These are phyloP conservation scores for Apostichopus parvimensis DNA, from an alignment of 35 echinoderm and acorn worm species.

Conservation along the genomic window DNA sequence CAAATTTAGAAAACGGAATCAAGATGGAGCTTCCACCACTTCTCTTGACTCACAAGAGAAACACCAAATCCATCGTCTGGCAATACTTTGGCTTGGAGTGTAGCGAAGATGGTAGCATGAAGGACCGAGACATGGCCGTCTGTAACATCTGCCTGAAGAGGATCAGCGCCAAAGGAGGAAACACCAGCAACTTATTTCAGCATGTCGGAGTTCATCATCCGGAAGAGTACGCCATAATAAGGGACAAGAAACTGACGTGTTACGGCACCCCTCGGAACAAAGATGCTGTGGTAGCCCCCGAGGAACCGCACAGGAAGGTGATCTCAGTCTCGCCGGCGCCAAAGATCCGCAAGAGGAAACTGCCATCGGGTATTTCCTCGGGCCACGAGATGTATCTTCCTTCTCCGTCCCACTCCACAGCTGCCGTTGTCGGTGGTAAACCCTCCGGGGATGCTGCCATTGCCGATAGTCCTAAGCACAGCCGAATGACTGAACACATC, in stretches of 20 bases:
- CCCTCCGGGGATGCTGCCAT: neutral
- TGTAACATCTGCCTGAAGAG: conserved; percentile 47
- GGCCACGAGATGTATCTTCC: neutral
- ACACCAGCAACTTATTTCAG: conserved; percentile 53
- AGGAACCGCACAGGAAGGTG: conserved; percentile 6
- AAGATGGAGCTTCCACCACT: conserved; percentile 29
- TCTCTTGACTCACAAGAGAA: conserved; percentile 22
- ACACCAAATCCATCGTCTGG: conserved; percentile 57
- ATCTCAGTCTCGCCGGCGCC: conserved; percentile 31
- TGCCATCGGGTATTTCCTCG: neutral
- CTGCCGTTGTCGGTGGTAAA: neutral
- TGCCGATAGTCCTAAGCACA: neutral
- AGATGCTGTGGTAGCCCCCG: neutral
- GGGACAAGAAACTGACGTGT: conserved; percentile 28
- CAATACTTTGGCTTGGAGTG: conserved; percentile 53
- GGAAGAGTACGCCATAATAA: conserved; percentile 31
- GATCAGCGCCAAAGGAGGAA: conserved; percentile 51
- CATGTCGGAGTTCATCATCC: conserved; percentile 27
- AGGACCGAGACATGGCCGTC: conserved; percentile 4
- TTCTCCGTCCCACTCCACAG: neutral
- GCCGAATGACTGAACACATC: conserved; percentile 17
- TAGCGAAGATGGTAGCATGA: conserved; percentile 26
- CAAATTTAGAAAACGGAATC: neutral
- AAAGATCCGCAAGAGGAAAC: neutral
- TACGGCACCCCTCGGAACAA: conserved; percentile 17